phyloP scores from a whole-genome alignment of 2,113 vertebrate species.

The Anguilla rostrata region DNA sequence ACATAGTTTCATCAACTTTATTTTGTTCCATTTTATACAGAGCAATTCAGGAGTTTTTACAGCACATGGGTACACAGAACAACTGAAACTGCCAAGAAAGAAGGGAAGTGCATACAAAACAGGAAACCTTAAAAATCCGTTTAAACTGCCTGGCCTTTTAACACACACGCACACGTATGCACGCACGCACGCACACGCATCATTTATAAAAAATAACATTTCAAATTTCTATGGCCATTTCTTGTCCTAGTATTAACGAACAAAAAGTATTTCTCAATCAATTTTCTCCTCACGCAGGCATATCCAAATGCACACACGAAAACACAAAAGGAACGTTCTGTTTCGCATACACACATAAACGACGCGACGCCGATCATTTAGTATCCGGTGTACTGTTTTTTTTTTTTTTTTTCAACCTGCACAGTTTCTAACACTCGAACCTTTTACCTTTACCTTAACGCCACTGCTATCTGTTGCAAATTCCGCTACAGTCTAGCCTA shows the following conservation, averaged over 20 bases:
- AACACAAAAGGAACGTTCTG: neutral
- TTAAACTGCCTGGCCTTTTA: constrained; percentile 7
- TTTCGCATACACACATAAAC: neutral
- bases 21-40: constrained; percentile 6
- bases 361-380: neutral
- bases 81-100: constrained; percentile 29
- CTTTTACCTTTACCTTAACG: no score
- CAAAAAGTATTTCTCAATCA: neutral
- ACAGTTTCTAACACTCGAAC: neutral
- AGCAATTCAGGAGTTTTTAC: constrained; percentile 27
- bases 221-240: neutral
- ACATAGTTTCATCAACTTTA: neutral
- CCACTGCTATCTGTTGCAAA: neutral
- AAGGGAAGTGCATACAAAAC: constrained; percentile 29
- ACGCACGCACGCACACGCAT: neutral
- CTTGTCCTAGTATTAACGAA: neutral
- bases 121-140: constrained; percentile 13
- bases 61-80: constrained; percentile 37
- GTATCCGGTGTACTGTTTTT: neutral
- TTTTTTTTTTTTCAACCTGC: neutral
- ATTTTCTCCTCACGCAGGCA: neutral
- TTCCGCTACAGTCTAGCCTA: neutral
- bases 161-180: neutral
- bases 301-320: neutral
- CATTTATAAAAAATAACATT: neutral